These are phyloP conservation scores for Dorcus hopei DNA, from an alignment of 2,888 invertebrate species.

Conservation along the genomic window DNA sequence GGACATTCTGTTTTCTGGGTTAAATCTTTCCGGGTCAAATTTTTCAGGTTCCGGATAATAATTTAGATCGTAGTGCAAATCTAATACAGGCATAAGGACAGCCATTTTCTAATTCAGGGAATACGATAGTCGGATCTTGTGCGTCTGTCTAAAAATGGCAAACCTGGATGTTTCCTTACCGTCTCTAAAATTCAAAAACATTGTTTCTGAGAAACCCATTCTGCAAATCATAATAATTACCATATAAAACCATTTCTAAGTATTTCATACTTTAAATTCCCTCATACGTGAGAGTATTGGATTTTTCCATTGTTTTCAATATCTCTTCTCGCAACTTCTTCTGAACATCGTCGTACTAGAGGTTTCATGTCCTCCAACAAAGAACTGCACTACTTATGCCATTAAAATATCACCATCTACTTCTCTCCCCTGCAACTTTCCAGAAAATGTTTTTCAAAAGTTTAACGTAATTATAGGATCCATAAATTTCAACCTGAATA, in stretches of 20 bases:
- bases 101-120: too few relatives aligned
- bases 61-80: slow-evolving; percentile 7
- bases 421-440: slow-evolving; percentile 10
- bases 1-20: slow-evolving; percentile 2
- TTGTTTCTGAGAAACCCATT: not conserved
- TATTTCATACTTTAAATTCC: slow-evolving; percentile 9
- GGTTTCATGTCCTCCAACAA: slow-evolving; percentile 10
- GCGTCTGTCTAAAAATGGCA: slow-evolving; percentile 6
- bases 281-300: slow-evolving; percentile 8
- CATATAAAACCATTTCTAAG: too few relatives aligned
- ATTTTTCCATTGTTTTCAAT: not conserved
- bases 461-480: slow-evolving; percentile 5
- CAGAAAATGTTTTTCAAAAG: slow-evolving; percentile 15
- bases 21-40: slow-evolving; percentile 12
- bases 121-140: slow-evolving; percentile 2
- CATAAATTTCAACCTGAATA: slow-evolving; percentile 16
- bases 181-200: slow-evolving; percentile 6
- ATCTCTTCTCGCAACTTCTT: slow-evolving; percentile 8
- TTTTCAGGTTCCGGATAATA: slow-evolving; percentile 11
- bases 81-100: slow-evolving; percentile 1
- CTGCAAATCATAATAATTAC: not conserved
- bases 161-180: slow-evolving; percentile 11
- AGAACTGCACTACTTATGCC: slow-evolving; percentile 7
- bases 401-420: slow-evolving; percentile 4
- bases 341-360: slow-evolving; percentile 7